These are phyloP conservation scores for Andrena trimmerana DNA, from an alignment of 2,888 invertebrate species.

Conservation along the genomic window DNA sequence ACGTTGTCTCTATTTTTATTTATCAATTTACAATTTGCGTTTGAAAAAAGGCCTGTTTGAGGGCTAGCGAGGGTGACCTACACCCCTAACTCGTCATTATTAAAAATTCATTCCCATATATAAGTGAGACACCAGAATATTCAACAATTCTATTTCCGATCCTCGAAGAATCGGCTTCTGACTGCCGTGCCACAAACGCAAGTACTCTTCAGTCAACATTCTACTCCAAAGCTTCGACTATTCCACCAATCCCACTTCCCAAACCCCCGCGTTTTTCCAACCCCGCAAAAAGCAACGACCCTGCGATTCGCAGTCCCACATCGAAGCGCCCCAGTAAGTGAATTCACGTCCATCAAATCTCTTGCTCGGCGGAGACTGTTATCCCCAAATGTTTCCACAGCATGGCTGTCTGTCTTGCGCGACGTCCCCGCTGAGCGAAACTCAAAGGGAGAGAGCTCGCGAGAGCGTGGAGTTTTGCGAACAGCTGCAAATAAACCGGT, in stretches of 20 bases:
- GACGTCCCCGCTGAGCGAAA: background rate
- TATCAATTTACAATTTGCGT: no score
- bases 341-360: background rate
- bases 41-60: no score
- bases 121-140: background rate
- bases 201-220: background rate
- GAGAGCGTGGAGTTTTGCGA: background rate
- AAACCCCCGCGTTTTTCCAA: background rate
- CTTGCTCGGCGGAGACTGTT: background rate
- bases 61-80: no score
- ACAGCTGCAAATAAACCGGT: constrained; percentile 10
- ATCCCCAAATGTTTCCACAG: background rate
- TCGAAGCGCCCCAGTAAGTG: background rate
- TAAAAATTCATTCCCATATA: constrained; percentile 18
- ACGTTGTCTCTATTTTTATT: no score
- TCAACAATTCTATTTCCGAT: background rate
- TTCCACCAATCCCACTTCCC: background rate
- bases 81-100: constrained; percentile 4
- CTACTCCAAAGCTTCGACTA: background rate
- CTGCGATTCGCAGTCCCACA: background rate
- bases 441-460: background rate
- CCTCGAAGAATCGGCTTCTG: background rate
- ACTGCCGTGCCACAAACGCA: background rate
- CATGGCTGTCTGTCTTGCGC: no score
- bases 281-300: background rate